Base-by-base conservation (phyloP, 2,888 invertebrate species). In the Spicauda simplicius region DNA sequence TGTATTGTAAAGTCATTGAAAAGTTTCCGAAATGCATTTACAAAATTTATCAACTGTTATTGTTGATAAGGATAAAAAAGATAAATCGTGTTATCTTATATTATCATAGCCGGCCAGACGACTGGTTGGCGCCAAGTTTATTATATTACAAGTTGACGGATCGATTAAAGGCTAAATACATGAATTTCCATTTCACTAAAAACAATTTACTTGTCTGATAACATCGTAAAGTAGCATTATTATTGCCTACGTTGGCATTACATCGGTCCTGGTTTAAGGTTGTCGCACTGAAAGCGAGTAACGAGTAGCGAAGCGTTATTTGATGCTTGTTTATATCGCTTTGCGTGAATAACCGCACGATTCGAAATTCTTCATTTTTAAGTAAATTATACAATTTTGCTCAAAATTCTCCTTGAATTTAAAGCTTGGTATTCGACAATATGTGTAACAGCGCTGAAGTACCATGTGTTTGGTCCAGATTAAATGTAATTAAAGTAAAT, bases 121-220 rank as follows among this genome's bases (percentile, higher is more conserved):
- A 74, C 81, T 74, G 64, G 52, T 52, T 81, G 90, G 89, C 90
- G 90, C 89, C 90, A 78, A 70, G 50, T 71, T 71, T 77, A 74
- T 74, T 73, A 75, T 56, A 48, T 50, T 67, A 64, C 59, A 68
- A 70, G 58, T 25, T 64, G 64, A 62, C 50, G 55, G 66, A 67
- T 61, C 61, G 66, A 66, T 59, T 67, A 61, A 61, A 30, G 30
- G 19, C 54, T 59, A 65, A 66, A 66, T 66, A 60, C 54, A 60
- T 45, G 60, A 60, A 66, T 66, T 65, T 59, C 59, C 41, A 59
- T 65, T 65, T 65, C 41, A 45, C 58, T 53, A 45, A 65, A 52
- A 65, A 65, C 59, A 59, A 65, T 65, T 65, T 59, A 59, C 65
- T 65, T 65, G 59, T 65, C 48, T 65, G 59, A 65, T 59, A 65